Percentiles rank a stretch among this genome's conserved stretches.
phyloP scores from a whole-genome alignment of 2,888 invertebrate genomes.

The Cyrtodaria siliqua region DNA sequence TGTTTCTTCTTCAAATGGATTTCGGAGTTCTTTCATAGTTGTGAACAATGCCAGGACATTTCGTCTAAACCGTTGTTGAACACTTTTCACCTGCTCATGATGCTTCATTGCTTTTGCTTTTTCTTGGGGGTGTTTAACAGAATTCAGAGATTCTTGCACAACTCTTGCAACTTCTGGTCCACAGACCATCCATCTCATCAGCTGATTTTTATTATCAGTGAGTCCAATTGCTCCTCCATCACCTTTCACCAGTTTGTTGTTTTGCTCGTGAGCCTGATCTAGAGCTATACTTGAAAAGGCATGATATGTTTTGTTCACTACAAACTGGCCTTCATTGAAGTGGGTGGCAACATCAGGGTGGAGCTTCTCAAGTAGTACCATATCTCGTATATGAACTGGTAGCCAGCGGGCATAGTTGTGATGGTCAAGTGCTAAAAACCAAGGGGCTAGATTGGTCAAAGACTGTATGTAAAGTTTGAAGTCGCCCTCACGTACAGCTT shows the following conservation, averaged over 20 bases:
- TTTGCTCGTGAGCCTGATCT: constrained; percentile 69
- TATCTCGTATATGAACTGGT: constrained; percentile 62
- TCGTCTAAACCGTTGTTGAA: constrained; percentile 2
- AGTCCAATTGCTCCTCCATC: constrained; percentile 67
- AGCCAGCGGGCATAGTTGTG: constrained; percentile 66
- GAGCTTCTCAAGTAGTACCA: constrained; percentile 50
- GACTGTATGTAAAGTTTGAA: constrained; percentile 19
- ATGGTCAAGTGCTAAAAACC: constrained; percentile 52
- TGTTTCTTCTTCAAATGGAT: too few species aligned
- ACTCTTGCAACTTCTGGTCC: constrained; percentile 54
- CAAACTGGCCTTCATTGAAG: constrained; percentile 60
- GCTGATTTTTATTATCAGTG: constrained; percentile 54
- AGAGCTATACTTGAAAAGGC: constrained; percentile 60
- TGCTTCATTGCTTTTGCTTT: constrained; percentile 2
- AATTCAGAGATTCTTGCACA: constrained; percentile 10
- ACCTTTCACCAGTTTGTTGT: constrained; percentile 64
- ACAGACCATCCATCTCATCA: constrained; percentile 69
- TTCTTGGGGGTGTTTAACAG: constrained; percentile 26
- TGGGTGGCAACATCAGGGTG: constrained; percentile 51
- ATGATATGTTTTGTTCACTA: constrained; percentile 56
- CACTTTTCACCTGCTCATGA: constrained; percentile 24
- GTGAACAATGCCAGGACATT: too few species aligned
- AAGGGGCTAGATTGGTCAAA: constrained; percentile 49
- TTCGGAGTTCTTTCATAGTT: too few species aligned
- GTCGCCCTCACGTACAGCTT: constrained; percentile 13